Evolutionary conservation across 2,797 vertebrate species (phyloP), one percentile per base, ranked within the genome.

Genomic region (Cossypha heuglini): DNA sequence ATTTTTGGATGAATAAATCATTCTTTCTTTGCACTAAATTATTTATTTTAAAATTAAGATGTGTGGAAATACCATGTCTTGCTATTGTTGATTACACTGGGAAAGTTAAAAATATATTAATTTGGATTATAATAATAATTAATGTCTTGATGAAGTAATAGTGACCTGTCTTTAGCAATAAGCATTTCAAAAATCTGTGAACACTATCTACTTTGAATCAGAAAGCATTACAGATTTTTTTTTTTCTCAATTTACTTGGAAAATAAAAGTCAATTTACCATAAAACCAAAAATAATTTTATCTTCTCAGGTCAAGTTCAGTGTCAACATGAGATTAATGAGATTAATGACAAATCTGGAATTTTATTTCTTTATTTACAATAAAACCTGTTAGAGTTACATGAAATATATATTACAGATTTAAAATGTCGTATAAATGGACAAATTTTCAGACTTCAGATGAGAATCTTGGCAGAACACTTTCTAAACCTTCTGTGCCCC

Each of bases 141-240:
- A 63, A 49, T 33, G 4, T 72, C 76, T 15, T 74, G 16, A 62
- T 85, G 26, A 82, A 73, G 14, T 63, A 84, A 83, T 54, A 90
- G 33, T 78, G 18, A 91, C 61, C 33, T 68, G 8, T 51, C 40
- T 76, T 67, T 46, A 77, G 16, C 55, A 90, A 63, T 58, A 92
- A 61, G 1, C 16, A 31, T 80, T 90, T 85, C 15, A 21, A 92
- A 94, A 73, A 83, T 6, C 11, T 84, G 21, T 72, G 54, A 95
- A 83, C 10, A 45, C 3, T 16, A 31, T 18, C 24, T 59, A 49
- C 37, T 84, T 45, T 24, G 58, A 77, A 80, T 62, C 11, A 68
- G 13, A 80, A 77, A 61, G 1, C 1, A 52, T n/a, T 31, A 13
- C 1, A 1, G 13, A 0, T 35, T 38, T n/a, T 12, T 33, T n/a